phyloP scores from a whole-genome alignment of 2,797 vertebrate genomes.

The Threskiornis aethiopicus region DNA sequence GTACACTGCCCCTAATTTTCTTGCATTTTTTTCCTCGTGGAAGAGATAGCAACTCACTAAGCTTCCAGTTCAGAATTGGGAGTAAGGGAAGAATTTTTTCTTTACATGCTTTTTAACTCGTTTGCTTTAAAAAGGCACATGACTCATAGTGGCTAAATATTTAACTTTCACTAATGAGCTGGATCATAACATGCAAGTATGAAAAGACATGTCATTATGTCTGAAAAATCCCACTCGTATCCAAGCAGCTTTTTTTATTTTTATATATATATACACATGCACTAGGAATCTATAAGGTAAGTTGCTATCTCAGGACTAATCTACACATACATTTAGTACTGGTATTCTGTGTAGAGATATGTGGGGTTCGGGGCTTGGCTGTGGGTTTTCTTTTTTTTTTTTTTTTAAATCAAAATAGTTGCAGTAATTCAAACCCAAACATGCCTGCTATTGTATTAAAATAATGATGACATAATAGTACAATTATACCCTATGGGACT shows the following conservation, averaged over 20 bases:
- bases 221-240: neutral
- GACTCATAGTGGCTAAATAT: conserved; percentile 21
- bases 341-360: neutral
- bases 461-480: neutral
- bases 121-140: neutral
- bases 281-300: neutral
- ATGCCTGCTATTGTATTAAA: neutral
- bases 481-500: neutral
- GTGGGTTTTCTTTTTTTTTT: neutral
- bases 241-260: neutral
- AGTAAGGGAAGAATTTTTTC: neutral
- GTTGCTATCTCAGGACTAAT: neutral
- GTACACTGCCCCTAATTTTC: neutral
- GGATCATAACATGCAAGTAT: neutral
- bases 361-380: neutral
- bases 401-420: neutral
- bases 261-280: neutral
- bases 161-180: conserved; percentile 9
- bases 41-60: neutral
- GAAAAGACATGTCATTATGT: neutral
- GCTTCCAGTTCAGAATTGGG: neutral
- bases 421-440: neutral
- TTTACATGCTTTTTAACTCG: neutral
- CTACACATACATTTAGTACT: neutral
- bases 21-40: neutral